Evolutionary conservation across 2,113 vertebrate genomes (phyloP).

Genomic region (Leuciscus idus): DNA sequence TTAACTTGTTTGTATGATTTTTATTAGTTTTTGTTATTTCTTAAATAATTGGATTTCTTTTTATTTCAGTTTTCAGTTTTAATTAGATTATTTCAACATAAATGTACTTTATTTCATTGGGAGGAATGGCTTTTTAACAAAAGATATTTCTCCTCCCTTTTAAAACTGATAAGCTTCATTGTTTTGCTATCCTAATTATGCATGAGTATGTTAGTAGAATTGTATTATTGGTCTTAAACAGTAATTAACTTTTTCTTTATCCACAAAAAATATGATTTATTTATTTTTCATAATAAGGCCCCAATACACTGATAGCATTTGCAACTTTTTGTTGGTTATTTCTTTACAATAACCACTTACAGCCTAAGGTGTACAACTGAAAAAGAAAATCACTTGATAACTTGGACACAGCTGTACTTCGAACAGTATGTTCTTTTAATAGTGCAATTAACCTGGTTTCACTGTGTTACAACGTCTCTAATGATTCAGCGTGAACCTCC

Average conservation of each 20-base stretch:
- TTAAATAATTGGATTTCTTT: too few species aligned
- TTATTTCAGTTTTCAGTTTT: too few species aligned
- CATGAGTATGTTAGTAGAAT: not conserved
- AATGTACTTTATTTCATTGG: not conserved
- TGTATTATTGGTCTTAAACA: not conserved
- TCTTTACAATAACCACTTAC: not conserved
- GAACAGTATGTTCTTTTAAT: constrained; percentile 53
- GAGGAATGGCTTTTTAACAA: not conserved
- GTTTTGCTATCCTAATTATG: not conserved
- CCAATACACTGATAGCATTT: not conserved
- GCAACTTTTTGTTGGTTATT: not conserved
- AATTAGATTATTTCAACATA: too few species aligned
- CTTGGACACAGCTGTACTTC: not conserved
- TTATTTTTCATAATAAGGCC: not conserved
- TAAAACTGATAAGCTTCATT: not conserved
- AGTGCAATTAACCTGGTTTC: constrained; percentile 68
- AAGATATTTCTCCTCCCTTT: not conserved
- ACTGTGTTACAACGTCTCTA: constrained; percentile 49
- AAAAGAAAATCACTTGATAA: not conserved
- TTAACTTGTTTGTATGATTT: too few species aligned
- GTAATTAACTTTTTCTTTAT: not conserved
- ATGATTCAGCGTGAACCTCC: constrained; percentile 63
- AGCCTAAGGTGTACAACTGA: not conserved
- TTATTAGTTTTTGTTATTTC: too few species aligned
- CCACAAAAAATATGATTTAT: not conserved